Conservation (phyloP, 2,888 invertebrate species). For the Drosophila atripex region DNA sequence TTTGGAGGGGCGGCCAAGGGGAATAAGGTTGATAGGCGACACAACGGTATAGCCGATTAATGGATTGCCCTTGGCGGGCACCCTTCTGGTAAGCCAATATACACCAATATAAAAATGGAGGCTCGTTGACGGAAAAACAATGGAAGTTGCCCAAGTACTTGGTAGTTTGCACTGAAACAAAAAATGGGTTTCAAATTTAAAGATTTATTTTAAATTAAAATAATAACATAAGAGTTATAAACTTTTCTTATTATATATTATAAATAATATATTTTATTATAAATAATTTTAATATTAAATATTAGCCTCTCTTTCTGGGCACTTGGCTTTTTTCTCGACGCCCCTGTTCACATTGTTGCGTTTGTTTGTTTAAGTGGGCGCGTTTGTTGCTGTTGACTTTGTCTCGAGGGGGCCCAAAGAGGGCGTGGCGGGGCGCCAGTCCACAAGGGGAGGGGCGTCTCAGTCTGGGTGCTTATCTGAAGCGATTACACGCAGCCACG, state of each 20-base stretch:
- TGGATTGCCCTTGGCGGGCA: constrained; percentile 43
- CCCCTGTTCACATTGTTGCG: constrained; percentile 44
- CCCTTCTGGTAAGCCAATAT: constrained; percentile 21
- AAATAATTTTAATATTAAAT: neutral
- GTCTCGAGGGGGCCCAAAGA: neutral
- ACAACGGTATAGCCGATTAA: constrained; percentile 21
- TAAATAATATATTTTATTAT: neutral
- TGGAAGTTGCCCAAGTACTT: constrained; percentile 44
- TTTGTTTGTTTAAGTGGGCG: constrained; percentile 50
- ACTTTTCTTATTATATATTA: neutral
- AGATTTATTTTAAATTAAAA: no score
- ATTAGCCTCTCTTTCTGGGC: neutral
- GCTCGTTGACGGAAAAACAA: constrained; percentile 38
- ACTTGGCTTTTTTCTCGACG: constrained; percentile 2
- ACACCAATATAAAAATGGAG: constrained; percentile 5
- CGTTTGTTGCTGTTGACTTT: constrained; percentile 48
- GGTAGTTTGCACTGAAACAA: neutral
- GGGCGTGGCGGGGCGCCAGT: constrained; percentile 1
- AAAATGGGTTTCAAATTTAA: neutral
- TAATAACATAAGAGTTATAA: no score
- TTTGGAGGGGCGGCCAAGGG: neutral
- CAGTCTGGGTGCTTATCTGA: constrained; percentile 34
- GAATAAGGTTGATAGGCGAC: constrained; percentile 24
- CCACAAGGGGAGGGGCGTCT: neutral
- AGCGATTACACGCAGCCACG: constrained; percentile 43